Evolutionary conservation across 2,113 vertebrate species (phyloP).

Genomic region (Pao palembangensis): DNA sequence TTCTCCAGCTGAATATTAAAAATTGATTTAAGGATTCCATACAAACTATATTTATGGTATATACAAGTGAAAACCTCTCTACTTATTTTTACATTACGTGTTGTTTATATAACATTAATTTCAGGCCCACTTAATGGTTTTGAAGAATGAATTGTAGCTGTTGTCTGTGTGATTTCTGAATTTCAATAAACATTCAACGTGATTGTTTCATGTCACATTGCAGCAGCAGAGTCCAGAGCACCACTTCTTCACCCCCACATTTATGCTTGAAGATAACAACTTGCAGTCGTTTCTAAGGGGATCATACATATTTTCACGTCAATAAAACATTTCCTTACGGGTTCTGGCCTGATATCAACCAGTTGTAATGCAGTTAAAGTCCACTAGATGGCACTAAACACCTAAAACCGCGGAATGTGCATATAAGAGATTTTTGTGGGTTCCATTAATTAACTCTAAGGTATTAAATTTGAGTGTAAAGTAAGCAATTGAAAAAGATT

Average conservation of each 20-base stretch:
- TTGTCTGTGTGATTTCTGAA: constrained; percentile 9
- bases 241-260: too few relatives aligned
- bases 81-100: not conserved
- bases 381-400: constrained; percentile 49
- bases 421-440: too few relatives aligned
- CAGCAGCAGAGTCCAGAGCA: too few relatives aligned
- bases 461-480: too few relatives aligned
- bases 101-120: constrained; percentile 15
- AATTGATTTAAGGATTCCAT: not conserved
- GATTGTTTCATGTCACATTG: not conserved
- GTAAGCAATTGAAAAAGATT: too few relatives aligned
- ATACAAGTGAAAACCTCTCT: constrained; percentile 14
- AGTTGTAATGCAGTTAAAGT: not conserved
- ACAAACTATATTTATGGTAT: constrained; percentile 11
- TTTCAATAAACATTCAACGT: constrained; percentile 13
- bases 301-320: too few relatives aligned
- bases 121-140: constrained; percentile 31
- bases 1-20: too few relatives aligned
- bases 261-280: not conserved
- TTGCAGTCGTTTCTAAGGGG: not conserved
- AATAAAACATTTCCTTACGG: too few relatives aligned
- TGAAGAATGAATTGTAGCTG: constrained; percentile 1
- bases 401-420: not conserved
- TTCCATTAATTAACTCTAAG: too few relatives aligned
- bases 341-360: not conserved